Percentiles rank a stretch among this genome's conserved stretches.
Conservation (phyloP, 92 coral and sea anemone genomes). For the Micromussa lordhowensis region DNA sequence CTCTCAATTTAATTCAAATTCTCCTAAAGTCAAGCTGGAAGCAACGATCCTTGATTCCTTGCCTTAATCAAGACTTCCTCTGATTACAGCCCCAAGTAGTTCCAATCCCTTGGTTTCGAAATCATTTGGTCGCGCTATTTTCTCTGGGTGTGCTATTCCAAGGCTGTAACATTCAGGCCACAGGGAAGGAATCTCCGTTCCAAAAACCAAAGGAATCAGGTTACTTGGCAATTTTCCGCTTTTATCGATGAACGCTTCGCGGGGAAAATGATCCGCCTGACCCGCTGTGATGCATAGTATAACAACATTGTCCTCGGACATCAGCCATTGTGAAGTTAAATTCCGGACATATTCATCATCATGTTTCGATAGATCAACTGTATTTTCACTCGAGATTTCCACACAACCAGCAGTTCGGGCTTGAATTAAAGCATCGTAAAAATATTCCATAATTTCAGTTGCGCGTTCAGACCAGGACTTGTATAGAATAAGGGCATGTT, state of each 20-base stretch:
- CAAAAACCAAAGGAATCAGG: slow-evolving; percentile 83
- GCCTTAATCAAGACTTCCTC: background rate
- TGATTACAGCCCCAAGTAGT: slow-evolving; percentile 70
- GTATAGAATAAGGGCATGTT: slow-evolving; percentile 74
- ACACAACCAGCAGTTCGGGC: slow-evolving; percentile 62
- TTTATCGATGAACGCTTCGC: slow-evolving; percentile 59
- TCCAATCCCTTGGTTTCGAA: slow-evolving; percentile 71
- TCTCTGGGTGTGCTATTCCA: slow-evolving; percentile 23
- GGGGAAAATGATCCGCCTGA: slow-evolving; percentile 46
- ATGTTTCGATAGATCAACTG: slow-evolving; percentile 70
- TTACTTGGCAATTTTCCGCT: slow-evolving; percentile 64
- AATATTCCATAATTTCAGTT: slow-evolving; percentile 54
- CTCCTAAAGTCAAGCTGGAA: too few relatives aligned
- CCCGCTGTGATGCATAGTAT: slow-evolving; percentile 73
- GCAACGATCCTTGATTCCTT: background rate
- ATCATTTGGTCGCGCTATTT: slow-evolving; percentile 29
- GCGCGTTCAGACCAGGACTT: slow-evolving; percentile 54
- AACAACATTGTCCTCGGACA: slow-evolving; percentile 58
- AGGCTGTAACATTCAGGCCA: slow-evolving; percentile 77
- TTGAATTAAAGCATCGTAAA: slow-evolving; percentile 77
- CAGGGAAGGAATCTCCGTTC: slow-evolving; percentile 55
- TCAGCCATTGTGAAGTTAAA: slow-evolving; percentile 66
- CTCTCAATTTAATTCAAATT: too few relatives aligned
- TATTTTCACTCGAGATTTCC: slow-evolving; percentile 38
- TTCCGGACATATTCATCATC: slow-evolving; percentile 24